A percentile compares a stretch with the other conserved stretches of the same genome.
Conservation (phyloP, 2,797 vertebrate species). For the Iguana delicatissima region DNA sequence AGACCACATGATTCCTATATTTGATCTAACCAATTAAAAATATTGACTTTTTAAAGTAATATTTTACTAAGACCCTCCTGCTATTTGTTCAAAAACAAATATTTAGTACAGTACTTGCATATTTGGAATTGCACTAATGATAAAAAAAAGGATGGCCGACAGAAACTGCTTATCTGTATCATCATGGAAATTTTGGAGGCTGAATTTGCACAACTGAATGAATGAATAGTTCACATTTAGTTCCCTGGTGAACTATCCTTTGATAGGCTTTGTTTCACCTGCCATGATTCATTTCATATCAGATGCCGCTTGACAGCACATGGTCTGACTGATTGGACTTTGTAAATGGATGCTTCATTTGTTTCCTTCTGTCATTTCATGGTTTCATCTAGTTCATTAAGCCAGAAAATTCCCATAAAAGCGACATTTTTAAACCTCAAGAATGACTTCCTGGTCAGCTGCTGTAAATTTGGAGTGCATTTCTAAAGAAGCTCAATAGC, state of each 20-base stretch:
- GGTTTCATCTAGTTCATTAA: constrained; percentile 11
- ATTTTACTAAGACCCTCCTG: not conserved
- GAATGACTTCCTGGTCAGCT: not conserved
- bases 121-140: not conserved
- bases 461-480: constrained; percentile 1
- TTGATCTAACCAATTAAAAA: not conserved
- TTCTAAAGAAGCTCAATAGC: not conserved
- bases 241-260: not conserved
- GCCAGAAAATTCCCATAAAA: constrained; percentile 1
- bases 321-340: not conserved
- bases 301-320: constrained; percentile 21
- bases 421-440: not conserved
- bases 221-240: not conserved
- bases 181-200: not conserved
- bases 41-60: not conserved
- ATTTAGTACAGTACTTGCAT: not conserved
- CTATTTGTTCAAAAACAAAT: not conserved
- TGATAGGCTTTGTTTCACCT: constrained; percentile 32
- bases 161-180: not conserved
- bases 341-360: constrained; percentile 22
- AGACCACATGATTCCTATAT: not conserved
- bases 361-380: not conserved
- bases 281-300: constrained; percentile 14
- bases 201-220: constrained; percentile 14
- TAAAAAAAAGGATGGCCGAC: not conserved